phyloP scores from a whole-genome alignment of 2,888 invertebrate genomes.

The Agonopterix alstromeriana region DNA sequence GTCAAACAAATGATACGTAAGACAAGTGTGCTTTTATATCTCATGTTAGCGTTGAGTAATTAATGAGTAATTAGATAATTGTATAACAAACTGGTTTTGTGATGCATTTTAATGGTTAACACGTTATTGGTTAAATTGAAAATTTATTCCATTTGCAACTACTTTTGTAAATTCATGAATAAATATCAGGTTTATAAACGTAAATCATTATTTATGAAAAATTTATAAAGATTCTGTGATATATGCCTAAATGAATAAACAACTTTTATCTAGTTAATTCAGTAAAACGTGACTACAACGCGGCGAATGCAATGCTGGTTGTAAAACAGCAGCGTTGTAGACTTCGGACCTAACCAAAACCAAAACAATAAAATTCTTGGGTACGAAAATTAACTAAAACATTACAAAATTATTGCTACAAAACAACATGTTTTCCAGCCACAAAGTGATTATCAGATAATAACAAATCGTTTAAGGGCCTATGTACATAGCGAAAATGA shows the following conservation, averaged over 20 bases:
- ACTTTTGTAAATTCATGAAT: too few species aligned
- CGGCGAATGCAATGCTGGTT: too few species aligned
- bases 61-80: constrained; percentile 55
- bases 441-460: constrained; percentile 43
- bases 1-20: constrained; percentile 23
- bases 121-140: background rate
- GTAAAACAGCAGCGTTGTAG: too few species aligned
- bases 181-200: too few species aligned
- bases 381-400: background rate
- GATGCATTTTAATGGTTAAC: background rate
- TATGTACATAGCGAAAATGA: constrained; percentile 49
- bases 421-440: constrained; percentile 13
- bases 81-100: constrained; percentile 12
- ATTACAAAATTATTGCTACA: background rate
- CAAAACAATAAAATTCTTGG: too few species aligned
- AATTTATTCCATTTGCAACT: background rate
- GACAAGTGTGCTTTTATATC: constrained; percentile 9
- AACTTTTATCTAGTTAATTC: too few species aligned
- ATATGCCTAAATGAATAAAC: too few species aligned
- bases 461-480: constrained; percentile 51
- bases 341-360: too few species aligned
- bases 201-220: too few species aligned
- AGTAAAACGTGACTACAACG: too few species aligned
- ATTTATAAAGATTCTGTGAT: too few species aligned
- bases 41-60: constrained; percentile 36